Base-by-base conservation (phyloP, 1,140 invertebrate genomes). In the Himalopsyche phryganea region DNA sequence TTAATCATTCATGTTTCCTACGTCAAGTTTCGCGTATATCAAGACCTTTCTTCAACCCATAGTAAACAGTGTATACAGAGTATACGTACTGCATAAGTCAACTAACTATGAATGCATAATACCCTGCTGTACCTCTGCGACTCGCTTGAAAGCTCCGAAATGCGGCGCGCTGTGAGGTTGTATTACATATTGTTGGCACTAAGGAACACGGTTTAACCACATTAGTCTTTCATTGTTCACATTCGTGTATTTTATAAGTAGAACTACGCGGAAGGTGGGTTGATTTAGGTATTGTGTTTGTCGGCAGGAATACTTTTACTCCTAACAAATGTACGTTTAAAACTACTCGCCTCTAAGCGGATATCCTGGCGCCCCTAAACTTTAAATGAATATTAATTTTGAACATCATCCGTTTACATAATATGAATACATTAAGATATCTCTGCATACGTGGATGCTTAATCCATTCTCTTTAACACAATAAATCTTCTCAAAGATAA, bases 301-400 rank as follows among this genome's bases (percentile, higher is more conserved):
- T 51, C 56, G 48, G 49, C 49, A 35, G 14, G 7, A 36, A 15
- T 36, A 50, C 50, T 48, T 2, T 9, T 32, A 11, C 23, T 46
- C 41, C 32, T 52, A 60, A 55, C 58, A 54, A 54, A 55, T 60
- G 45, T 20, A 15, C 33, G 50, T 10, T 56, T 49, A 15, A 19
- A 56, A 40, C 40, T 51, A 28, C 23, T 28, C 23, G 9, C 59
- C 45, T 53, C 55, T 36, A 45, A 44, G 46, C 57, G 60, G 54
- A 58, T 58, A 58, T 61, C 60, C 60, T 61, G 60, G 60, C 60
- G 60, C 60, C 54, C 58, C 28, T 42, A 19, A 61, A 61, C 41
- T 61, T 52, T 49, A 61, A 50, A 61, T 61, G 60, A 61, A 61
- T 61, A 61, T 61, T 57, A 61, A 61, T 48, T 46, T 28, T 36